Evolutionary conservation across 2,797 vertebrate genomes (phyloP), one percentile per base, ranked within the genome.

Genomic region (Acipenser oxyrinchus): DNA sequence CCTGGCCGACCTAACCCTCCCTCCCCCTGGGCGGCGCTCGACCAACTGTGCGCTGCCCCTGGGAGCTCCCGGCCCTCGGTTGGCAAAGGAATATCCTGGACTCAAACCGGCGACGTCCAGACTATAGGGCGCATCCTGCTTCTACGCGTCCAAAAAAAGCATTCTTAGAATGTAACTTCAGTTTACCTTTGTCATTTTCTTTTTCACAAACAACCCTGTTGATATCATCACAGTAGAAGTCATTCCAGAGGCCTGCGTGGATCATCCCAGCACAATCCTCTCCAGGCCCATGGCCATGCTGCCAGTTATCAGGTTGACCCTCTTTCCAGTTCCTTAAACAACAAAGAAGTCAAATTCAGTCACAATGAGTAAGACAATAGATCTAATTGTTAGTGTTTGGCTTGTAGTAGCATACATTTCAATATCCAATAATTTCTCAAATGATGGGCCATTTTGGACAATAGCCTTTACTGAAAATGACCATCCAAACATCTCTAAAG

Each of bases 241-340:
- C 94, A 50, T 96, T 99, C 96, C 95, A 99, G 49, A 93, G 72
- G 48, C 90, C 95, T 59, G 90, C 86, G 1, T 89, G 86, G 81
- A 93, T 88, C 74, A 99, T 72, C 2, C 94, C 94, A 0, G 91
- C 95, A 0, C 96, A 99, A 76, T 98, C 90, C 82, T 98, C 94
- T 71, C 92, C 94, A 2, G 71, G 76, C 67, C 87, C 91, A 0
- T 93, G 90, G 8, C 85, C 86, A 0, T 92, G 89, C 67, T 78
- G 79, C 95, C 94, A 97, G 86, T 98, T 91, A 86, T 98, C 95
- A 63, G 96, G 95, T 75, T 98, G 96, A 15, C 95, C 95, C 0
- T 78, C 69, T 78, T 92, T 96, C 95, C 96, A 99, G 69, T 93
- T 95, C 67, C 96, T 98, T 87, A 76, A 76, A 81, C 49, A 6